A percentile compares a stretch with the other conserved stretches of the same genome.
Conservation (phyloP, 2,797 vertebrate species). For the Notolepis coatsorum region DNA sequence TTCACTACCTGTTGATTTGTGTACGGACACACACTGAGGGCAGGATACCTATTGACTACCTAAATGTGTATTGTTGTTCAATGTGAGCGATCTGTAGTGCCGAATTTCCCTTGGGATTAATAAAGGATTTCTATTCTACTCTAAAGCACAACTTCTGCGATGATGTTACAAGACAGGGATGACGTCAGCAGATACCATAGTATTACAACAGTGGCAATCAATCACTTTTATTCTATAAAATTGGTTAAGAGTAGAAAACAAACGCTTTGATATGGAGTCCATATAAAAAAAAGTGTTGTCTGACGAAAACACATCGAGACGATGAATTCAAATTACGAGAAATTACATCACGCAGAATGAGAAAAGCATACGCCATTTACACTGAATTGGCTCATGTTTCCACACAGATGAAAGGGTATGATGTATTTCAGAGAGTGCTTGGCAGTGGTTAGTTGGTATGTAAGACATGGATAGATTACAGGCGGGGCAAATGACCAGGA, state of each 20-base stretch:
- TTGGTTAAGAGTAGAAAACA: constrained; percentile 44
- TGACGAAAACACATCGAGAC: constrained; percentile 24
- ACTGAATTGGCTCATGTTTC: constrained; percentile 2
- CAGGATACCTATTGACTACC: too few species aligned
- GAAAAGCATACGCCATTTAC: neutral
- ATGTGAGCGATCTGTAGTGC: too few species aligned
- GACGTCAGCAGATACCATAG: neutral
- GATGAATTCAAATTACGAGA: constrained; percentile 17
- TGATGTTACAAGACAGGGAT: constrained; percentile 10
- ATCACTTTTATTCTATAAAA: constrained; percentile 61
- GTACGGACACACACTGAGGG: too few species aligned
- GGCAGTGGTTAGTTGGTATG: too few species aligned
- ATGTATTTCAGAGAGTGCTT: too few species aligned
- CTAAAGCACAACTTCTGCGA: too few species aligned
- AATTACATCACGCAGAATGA: constrained; percentile 1
- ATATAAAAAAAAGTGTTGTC: constrained; percentile 18
- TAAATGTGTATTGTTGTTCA: too few species aligned
- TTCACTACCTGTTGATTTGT: too few species aligned
- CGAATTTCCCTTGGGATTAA: too few species aligned
- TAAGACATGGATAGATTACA: constrained; percentile 17
- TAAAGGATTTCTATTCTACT: too few species aligned
- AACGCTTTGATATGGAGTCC: neutral
- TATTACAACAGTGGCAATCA: constrained; percentile 15
- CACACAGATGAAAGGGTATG: constrained; percentile 17
- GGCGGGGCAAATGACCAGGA: constrained; percentile 1